These are phyloP conservation scores for Parambassis ranga DNA, from an alignment of 2,797 vertebrate species.

Conservation along the genomic window DNA sequence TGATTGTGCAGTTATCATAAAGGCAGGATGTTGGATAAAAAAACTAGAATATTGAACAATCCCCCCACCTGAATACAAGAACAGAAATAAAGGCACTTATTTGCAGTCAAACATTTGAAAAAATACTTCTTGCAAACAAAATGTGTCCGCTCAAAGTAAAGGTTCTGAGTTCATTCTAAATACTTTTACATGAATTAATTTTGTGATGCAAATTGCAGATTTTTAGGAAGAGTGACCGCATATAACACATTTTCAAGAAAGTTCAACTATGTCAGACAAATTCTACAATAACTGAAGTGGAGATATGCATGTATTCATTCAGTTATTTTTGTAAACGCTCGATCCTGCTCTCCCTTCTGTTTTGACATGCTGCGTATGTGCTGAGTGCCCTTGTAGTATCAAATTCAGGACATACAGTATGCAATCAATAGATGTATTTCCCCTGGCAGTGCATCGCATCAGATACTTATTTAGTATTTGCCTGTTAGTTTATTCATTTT, in stretches of 20 bases:
- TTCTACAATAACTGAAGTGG: not conserved
- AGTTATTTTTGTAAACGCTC: not conserved
- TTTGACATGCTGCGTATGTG: not conserved
- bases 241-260: no score
- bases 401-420: not conserved
- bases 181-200: not conserved
- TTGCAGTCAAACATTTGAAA: not conserved
- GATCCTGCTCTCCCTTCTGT: not conserved
- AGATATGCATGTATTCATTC: not conserved
- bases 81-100: not conserved
- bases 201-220: not conserved
- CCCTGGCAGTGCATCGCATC: not conserved
- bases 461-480: conserved; percentile 10
- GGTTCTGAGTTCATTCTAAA: not conserved
- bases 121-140: not conserved
- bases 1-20: not conserved
- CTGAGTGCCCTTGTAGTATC: not conserved
- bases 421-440: not conserved
- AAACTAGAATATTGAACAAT: not conserved
- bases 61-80: no score
- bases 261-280: not conserved
- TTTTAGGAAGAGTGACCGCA: not conserved
- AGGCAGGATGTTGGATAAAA: not conserved
- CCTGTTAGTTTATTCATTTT: conserved; percentile 9
- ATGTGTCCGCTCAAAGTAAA: no score